Percentiles rank a stretch among this genome's conserved stretches.
phyloP scores from a whole-genome alignment of 2,797 vertebrate species.

The Martes flavigula region DNA sequence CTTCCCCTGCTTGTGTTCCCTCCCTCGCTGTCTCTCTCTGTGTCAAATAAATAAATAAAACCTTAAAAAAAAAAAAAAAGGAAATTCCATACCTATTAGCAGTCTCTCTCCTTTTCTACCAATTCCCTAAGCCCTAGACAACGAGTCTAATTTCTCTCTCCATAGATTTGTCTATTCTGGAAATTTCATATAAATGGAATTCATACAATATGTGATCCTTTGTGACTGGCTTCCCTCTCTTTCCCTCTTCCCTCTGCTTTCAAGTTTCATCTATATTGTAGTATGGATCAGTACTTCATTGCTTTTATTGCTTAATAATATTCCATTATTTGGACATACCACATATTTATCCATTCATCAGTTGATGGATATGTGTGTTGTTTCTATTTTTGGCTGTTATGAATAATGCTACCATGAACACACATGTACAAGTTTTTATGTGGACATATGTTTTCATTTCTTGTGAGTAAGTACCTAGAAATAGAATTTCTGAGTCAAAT shows the following conservation, averaged over 20 bases:
- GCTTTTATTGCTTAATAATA: not conserved
- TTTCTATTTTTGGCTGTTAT: not conserved
- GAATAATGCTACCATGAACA: not conserved
- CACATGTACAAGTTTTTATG: not conserved
- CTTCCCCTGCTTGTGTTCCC: too few species aligned
- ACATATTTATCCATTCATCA: not conserved
- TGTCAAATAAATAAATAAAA: too few species aligned
- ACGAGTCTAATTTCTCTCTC: not conserved
- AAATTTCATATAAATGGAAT: not conserved
- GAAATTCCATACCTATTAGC: not conserved
- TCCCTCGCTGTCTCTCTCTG: too few species aligned
- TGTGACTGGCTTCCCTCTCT: not conserved
- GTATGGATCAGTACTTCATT: not conserved
- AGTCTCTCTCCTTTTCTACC: not conserved
- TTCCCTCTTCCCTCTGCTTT: not conserved
- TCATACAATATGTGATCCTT: not conserved
- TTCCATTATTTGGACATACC: not conserved
- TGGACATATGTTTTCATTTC: not conserved
- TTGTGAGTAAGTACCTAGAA: not conserved
- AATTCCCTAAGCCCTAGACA: not conserved
- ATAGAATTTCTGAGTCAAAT: constrained; percentile 1
- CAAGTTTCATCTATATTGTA: not conserved
- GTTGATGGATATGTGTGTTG: not conserved
- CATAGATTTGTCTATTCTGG: not conserved
- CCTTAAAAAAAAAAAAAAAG: too few species aligned